A percentile compares a stretch with the other conserved stretches of the same genome.
Conservation (phyloP, 2,113 vertebrate species). For the Pao palembangensis region DNA sequence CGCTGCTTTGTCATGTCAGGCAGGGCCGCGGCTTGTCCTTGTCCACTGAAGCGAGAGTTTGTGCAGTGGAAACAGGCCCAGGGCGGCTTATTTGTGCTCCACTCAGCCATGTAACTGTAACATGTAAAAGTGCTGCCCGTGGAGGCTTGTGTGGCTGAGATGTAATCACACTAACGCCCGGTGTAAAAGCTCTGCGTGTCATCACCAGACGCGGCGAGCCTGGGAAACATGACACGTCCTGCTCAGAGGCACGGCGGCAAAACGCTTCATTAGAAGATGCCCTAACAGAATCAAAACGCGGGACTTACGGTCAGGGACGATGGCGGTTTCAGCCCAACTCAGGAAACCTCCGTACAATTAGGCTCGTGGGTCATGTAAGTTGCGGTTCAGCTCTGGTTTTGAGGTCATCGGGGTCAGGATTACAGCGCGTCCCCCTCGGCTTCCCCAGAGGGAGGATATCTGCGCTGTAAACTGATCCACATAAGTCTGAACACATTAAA, state of each 20-base stretch:
- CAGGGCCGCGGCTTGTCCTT: conserved; percentile 54
- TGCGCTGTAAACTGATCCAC: conserved; percentile 11
- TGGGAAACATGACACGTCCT: conserved; percentile 4
- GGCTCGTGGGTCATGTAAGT: background rate
- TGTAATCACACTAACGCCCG: conserved; percentile 18
- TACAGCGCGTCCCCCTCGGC: conserved; percentile 16
- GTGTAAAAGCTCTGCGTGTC: background rate
- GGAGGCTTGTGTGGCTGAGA: conserved; percentile 16
- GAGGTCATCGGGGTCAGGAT: conserved; percentile 27
- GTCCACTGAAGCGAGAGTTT: conserved; percentile 62
- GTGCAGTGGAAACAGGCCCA: conserved; percentile 56
- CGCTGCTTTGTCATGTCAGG: conserved; percentile 44
- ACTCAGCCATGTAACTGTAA: conserved; percentile 64
- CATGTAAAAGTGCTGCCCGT: conserved; percentile 43
- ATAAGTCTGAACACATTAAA: background rate
- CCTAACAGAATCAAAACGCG: background rate
- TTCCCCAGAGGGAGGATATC: background rate
- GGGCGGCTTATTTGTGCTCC: conserved; percentile 54
- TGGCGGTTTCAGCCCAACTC: background rate
- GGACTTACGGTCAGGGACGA: too few relatives aligned
- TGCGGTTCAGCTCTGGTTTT: conserved; percentile 22
- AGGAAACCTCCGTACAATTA: background rate
- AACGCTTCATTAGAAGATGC: background rate
- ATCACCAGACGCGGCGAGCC: background rate
- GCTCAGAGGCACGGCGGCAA: background rate